Conservation (phyloP, 1,140 invertebrate species). For the Lepidurus packardi region DNA sequence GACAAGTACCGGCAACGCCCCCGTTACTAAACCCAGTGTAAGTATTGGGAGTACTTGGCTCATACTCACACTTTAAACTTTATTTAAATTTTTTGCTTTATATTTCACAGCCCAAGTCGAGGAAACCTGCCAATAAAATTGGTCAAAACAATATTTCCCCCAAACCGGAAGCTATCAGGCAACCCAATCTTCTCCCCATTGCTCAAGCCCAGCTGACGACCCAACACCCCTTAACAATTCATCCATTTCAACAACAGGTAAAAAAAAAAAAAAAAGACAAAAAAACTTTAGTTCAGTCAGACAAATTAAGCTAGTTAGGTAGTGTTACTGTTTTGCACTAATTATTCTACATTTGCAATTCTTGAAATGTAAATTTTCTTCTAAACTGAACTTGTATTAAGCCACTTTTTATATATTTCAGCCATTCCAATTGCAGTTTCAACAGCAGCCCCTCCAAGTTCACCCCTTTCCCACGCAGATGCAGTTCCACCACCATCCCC, state of each 20-base stretch:
- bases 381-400: neutral
- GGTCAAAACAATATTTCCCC: neutral
- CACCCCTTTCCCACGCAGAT: conserved; percentile 39
- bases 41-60: conserved; percentile 36
- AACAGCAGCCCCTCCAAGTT: conserved; percentile 37
- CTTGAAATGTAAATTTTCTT: neutral
- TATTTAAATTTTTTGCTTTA: neutral
- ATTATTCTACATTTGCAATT: neutral
- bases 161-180: neutral
- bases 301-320: neutral
- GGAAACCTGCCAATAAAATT: conserved; percentile 35
- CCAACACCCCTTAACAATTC: neutral
- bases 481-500: conserved; percentile 35
- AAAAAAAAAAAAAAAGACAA: no score
- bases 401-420: conserved; percentile 23
- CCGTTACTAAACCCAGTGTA: conserved; percentile 38
- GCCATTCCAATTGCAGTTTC: conserved; percentile 34
- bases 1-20: conserved; percentile 55
- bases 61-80: neutral
- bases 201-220: neutral
- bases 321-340: neutral
- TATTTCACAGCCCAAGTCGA: neutral
- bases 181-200: conserved; percentile 12
- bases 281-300: neutral
- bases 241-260: conserved; percentile 10